Evolutionary conservation across 2,113 vertebrate genomes (phyloP), one percentile per base, ranked within the genome.

Genomic region (Piaya cayana): DNA sequence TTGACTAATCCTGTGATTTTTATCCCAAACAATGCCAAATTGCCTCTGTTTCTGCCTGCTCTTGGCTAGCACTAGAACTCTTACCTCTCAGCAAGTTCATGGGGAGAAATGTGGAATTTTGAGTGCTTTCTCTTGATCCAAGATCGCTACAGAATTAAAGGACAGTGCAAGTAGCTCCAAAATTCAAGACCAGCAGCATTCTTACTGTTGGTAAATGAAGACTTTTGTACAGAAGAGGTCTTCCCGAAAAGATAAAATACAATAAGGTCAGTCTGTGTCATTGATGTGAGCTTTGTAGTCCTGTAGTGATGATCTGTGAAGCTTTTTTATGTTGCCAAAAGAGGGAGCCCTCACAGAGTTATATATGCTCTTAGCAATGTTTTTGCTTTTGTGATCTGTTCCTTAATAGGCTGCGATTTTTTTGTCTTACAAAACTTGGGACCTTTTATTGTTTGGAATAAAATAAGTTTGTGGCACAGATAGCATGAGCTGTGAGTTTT

Each of bases 301-400:
- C 52, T 53, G 72, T 49, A 1, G 37, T 8, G 78, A 39, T 14
- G 39, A 49, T 87, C 50, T 49, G 37, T 5, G 34, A 91, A 88
- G 83, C 19, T 75, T 96, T 88, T 91, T 34, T 34, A 81, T 85
- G 49, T 77, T 86, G 86, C 94, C 96, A 96, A 97, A 86, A 97
- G 95, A 96, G 88, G 94, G 96, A 96, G 88, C 94, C 53, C 83
- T 97, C 93, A 93, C 94, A 93, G 88, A 97, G 81, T 95, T 91
- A 74, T 95, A 37, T 65, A 56, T 82, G 53, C 32, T 93, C 25
- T 32, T 9, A 56, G 49, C 5, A 5, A 18, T 3, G 30, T 29
- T 59, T 81, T 63, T 64, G 22, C 70, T 82, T 94, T 72, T 72
- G 34, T 50, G 50, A 88, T 60, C 45, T 63, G 58, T 47, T 91